Evolutionary conservation across 2,888 invertebrate genomes (phyloP), one percentile per base, ranked within the genome.

Genomic region (Neuroscelio doddi): DNA sequence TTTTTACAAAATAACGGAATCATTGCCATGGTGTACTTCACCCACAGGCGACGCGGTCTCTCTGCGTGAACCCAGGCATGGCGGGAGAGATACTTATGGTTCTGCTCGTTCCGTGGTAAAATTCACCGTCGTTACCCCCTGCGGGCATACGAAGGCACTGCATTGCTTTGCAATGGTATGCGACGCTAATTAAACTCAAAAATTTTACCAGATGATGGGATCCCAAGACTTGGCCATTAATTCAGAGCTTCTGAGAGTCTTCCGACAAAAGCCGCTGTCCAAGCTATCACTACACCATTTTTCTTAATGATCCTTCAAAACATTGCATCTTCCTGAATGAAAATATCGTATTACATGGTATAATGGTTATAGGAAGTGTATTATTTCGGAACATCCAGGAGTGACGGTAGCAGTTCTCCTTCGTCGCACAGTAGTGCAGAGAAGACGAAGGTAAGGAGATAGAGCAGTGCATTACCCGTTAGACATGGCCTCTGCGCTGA

Each of bases 401-500:
- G 5, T 21, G 21, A 21, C 21, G 21, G 21, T 21, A 21, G 21
- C 21, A 21, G 21, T 21, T 21, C 5, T 21, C 21, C 21, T 3
- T 2, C 21, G 21, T 21, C 21, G 21, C 14, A 34, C 34, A 34
- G 34, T 34, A 34, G 34, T 14, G 34, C 12, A 34, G 14, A 34
- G 14, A 12, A 14, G 34, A 34, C 34, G 34, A 34, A 12, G 10
- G 12, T 12, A 12, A 12, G 34, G 3, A 34, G 34, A 34, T 34
- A n/a, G 34, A 34, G 34, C 34, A 34, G 34, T 34, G 79, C 80
- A 81, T 81, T 80, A 81, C 76, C 81, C 81, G 81, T 81, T 80
- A 79, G 80, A 81, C 80, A 81, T 80, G 81, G 80, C 79, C 80
- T 75, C 77, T 76, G 76, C 77, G 78, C 80, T 81, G 80, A 81